Conservation (phyloP, 2,797 vertebrate species). For the Paguma larvata region DNA sequence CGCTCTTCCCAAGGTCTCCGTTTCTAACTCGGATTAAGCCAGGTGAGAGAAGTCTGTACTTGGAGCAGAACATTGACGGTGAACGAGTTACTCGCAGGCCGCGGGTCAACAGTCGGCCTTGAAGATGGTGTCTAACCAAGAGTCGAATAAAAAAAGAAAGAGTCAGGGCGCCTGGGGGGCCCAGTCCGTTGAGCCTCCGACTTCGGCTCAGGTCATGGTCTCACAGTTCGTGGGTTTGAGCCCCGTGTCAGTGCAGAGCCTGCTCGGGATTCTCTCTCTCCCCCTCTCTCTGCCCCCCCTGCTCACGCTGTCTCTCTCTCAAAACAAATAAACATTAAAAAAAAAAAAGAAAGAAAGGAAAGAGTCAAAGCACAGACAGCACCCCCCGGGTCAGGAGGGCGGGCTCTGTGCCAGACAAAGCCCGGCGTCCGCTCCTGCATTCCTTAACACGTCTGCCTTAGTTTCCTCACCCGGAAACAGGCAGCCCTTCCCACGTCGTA, state of each 20-base stretch:
- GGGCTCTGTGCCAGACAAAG: not conserved
- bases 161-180: not conserved
- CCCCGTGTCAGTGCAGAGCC: too few species aligned
- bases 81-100: accelerated
- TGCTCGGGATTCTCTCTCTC: too few species aligned
- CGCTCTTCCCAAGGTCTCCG: not conserved
- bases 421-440: accelerated
- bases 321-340: too few species aligned
- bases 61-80: accelerated
- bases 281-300: too few species aligned
- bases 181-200: too few species aligned
- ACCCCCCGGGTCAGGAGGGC: not conserved
- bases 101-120: accelerated
- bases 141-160: not conserved
- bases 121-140: not conserved
- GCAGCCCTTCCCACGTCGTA: accelerated
- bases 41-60: not conserved
- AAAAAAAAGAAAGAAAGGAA: not conserved
- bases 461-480: not conserved
- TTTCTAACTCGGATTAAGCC: not conserved
- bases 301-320: too few species aligned
- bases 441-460: not conserved
- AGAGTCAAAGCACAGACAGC: not conserved
- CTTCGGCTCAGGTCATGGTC: too few species aligned
- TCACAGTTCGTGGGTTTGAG: too few species aligned